phyloP scores from a whole-genome alignment of 2,113 vertebrate species.

The Myodes glareolus region DNA sequence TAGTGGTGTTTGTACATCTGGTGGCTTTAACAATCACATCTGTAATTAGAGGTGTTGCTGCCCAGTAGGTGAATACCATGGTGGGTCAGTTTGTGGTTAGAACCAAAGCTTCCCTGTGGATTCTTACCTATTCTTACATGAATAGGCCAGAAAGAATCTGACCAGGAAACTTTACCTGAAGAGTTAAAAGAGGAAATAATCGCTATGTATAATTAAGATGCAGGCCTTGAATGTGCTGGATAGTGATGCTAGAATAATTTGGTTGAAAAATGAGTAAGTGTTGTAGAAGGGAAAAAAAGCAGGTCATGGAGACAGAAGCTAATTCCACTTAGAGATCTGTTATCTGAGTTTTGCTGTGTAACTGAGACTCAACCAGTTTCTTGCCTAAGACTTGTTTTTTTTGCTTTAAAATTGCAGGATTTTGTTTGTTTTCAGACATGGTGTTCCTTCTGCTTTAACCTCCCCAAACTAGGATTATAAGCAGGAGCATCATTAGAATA shows the following conservation, averaged over 20 bases:
- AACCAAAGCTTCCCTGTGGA: background rate
- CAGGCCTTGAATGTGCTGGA: background rate
- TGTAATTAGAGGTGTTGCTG: background rate
- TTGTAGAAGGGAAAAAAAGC: background rate
- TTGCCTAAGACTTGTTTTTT: background rate
- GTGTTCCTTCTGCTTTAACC: background rate
- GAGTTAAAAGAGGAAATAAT: background rate
- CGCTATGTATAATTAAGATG: background rate
- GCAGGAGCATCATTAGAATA: background rate
- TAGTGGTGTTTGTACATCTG: background rate
- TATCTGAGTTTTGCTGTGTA: background rate
- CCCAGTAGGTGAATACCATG: background rate
- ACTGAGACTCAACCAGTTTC: background rate
- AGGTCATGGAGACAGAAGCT: background rate
- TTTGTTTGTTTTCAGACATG: background rate
- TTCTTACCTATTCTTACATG: background rate
- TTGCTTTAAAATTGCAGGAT: background rate
- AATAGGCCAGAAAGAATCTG: background rate
- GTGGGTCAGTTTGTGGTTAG: background rate
- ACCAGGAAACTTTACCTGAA: background rate
- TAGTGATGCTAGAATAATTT: background rate
- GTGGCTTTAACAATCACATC: background rate
- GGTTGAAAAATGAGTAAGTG: background rate
- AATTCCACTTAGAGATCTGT: background rate
- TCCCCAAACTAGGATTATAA: background rate